These are phyloP conservation scores for Girardinus metallicus DNA, from an alignment of 2,797 vertebrate genomes.

Conservation along the genomic window DNA sequence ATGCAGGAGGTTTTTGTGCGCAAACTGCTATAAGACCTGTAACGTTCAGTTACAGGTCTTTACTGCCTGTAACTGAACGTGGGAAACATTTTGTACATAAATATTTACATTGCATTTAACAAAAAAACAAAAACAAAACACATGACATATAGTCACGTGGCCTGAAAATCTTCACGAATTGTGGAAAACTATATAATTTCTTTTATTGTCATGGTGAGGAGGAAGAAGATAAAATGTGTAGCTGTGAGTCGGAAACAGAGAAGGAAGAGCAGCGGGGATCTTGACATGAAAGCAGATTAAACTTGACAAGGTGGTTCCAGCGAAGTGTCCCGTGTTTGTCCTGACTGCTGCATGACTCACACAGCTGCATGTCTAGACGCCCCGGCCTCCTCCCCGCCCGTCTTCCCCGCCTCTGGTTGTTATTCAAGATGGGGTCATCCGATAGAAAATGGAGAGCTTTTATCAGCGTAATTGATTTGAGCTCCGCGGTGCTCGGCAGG, in stretches of 20 bases:
- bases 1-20: too few species aligned
- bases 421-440: slow-evolving; percentile 56
- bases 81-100: neutral
- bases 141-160: neutral
- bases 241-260: slow-evolving; percentile 20
- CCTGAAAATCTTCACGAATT: neutral
- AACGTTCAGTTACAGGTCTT: too few species aligned
- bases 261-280: slow-evolving; percentile 6
- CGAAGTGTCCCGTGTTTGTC: slow-evolving; percentile 37
- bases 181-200: neutral
- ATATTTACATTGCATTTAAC: neutral
- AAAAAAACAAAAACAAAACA: too few species aligned
- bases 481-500: slow-evolving; percentile 12
- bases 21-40: too few species aligned
- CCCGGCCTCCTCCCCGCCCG: slow-evolving; percentile 6
- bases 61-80: neutral
- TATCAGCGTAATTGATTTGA: slow-evolving; percentile 63
- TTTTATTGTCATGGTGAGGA: slow-evolving; percentile 6
- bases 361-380: slow-evolving; percentile 52
- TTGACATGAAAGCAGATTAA: slow-evolving; percentile 40
- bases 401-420: slow-evolving; percentile 32
- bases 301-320: slow-evolving; percentile 50
- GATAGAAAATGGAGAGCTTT: slow-evolving; percentile 53
- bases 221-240: neutral
- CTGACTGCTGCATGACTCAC: slow-evolving; percentile 47